Conservation (phyloP, 37 sponge, comb jelly and placozoan species). For the Crambe crambe region DNA sequence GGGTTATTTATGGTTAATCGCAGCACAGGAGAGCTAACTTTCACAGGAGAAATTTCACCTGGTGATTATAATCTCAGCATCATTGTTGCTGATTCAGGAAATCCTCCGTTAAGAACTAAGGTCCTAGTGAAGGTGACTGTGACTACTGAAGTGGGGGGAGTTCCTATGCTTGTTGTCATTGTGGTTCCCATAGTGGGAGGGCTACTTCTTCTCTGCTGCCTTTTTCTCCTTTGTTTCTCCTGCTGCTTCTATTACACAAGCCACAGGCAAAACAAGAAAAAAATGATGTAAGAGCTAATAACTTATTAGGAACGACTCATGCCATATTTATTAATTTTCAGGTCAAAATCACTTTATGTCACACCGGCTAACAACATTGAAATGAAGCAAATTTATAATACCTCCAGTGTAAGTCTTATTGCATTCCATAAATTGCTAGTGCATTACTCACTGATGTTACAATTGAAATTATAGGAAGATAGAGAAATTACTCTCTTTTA, state of each 20-base stretch:
- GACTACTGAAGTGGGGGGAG: neutral
- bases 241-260: neutral
- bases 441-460: too few relatives aligned
- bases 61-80: neutral
- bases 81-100: slow-evolving; percentile 9
- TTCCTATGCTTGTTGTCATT: slow-evolving; percentile 11
- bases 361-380: too few relatives aligned
- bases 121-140: neutral
- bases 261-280: neutral
- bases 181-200: slow-evolving; percentile 1
- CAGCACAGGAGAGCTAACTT: neutral
- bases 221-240: neutral
- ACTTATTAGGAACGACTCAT: too few relatives aligned
- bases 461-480: neutral
- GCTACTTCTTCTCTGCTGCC: neutral
- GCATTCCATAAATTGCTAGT: too few relatives aligned
- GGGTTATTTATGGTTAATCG: slow-evolving; percentile 13
- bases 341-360: too few relatives aligned
- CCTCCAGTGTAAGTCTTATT: too few relatives aligned
- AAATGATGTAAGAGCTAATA: too few relatives aligned
- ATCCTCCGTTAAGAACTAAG: neutral
- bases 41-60: neutral
- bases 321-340: too few relatives aligned
- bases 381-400: too few relatives aligned
- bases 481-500: neutral